phyloP scores from a whole-genome alignment of 1,140 invertebrate species.

The Diprion similis region DNA sequence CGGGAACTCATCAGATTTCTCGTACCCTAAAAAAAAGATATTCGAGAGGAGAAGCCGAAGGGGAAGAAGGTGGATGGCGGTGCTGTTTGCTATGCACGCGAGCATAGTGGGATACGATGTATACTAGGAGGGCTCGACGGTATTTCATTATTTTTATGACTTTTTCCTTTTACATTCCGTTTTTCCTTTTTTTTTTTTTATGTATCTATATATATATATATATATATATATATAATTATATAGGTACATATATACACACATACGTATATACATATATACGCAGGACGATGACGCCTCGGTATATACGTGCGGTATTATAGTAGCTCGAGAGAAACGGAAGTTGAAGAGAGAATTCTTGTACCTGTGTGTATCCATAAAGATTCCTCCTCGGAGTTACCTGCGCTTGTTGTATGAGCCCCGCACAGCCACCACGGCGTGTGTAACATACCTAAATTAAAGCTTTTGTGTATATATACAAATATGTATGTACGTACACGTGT shows the following conservation, averaged over 20 bases:
- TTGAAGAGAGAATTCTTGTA: not conserved
- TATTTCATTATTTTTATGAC: not conserved
- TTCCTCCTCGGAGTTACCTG: not conserved
- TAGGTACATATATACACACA: no score
- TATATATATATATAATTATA: no score
- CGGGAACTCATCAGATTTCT: not conserved
- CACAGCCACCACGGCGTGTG: no score
- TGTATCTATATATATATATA: no score
- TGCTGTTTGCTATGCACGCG: not conserved
- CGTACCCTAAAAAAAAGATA: not conserved
- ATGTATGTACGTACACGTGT: no score
- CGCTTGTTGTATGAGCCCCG: no score
- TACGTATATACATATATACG: not conserved
- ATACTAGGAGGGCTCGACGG: not conserved
- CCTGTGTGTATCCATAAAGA: not conserved
- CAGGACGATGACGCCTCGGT: conserved; percentile 1
- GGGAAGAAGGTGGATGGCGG: not conserved
- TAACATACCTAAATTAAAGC: no score
- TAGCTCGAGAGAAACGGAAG: not conserved
- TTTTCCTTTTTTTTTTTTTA: not conserved
- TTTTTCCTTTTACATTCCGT: not conserved
- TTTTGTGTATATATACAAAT: no score
- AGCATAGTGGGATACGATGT: not conserved
- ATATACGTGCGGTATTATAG: no score
- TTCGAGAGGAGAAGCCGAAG: no score